Conservation (phyloP, 1,140 invertebrate species). For the Dendrolimus kikuchii region DNA sequence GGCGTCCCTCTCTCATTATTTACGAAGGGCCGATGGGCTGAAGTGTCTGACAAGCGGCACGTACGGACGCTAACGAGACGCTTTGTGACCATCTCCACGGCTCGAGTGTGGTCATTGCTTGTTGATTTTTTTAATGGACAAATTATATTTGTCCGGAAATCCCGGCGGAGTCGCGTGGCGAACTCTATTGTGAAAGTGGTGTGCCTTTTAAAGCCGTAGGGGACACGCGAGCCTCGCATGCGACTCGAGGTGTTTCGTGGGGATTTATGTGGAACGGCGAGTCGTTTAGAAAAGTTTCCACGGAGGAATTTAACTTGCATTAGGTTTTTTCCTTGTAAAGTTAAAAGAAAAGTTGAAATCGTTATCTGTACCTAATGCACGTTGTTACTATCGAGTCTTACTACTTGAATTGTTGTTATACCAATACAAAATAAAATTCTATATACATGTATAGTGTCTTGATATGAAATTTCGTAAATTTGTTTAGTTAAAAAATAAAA, state of each 20-base stretch:
- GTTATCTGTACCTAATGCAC: no score
- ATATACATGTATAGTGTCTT: no score
- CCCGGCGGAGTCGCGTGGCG: constrained; percentile 30
- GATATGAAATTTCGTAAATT: no score
- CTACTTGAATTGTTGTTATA: no score
- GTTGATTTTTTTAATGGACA: constrained; percentile 69
- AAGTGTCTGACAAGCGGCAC: constrained; percentile 67
- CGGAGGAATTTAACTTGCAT: no score
- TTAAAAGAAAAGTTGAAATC: no score
- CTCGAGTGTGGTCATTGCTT: constrained; percentile 54
- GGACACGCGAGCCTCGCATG: constrained; percentile 34
- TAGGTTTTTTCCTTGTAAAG: no score
- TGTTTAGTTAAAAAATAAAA: no score
- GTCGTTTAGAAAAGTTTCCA: constrained; percentile 26
- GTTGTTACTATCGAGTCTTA: no score
- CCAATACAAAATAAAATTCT: no score
- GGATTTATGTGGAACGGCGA: constrained; percentile 16
- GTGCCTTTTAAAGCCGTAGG: constrained; percentile 43
- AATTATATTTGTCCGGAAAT: constrained; percentile 61
- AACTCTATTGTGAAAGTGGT: constrained; percentile 28
- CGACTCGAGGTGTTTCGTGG: constrained; percentile 24
- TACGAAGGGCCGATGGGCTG: constrained; percentile 67
- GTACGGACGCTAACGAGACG: constrained; percentile 67
- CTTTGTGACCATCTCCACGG: constrained; percentile 59
- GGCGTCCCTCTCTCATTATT: constrained; percentile 68